Evolutionary conservation across 1,140 invertebrate genomes (phyloP), one percentile per base, ranked within the genome.

Genomic region (Cotesia chilonis): DNA sequence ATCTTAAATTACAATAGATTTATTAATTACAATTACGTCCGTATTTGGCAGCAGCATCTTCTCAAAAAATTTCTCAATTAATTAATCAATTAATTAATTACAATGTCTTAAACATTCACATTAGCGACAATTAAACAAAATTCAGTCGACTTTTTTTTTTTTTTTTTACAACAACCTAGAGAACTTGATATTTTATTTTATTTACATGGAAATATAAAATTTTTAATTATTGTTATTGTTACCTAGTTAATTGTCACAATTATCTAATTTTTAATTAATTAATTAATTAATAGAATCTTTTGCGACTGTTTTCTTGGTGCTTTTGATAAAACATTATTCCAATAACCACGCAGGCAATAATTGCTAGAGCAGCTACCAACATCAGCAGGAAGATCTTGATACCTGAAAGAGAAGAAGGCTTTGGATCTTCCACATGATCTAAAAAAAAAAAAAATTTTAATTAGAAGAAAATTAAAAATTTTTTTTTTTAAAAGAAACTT

Each of bases 251-350:
- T 12, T 14, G 28, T 55, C 5, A 12, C n/a, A n/a, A 55, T 55
- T n/a, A 6, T 12, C n/a, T 55, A 55, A 14, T 55, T 1, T 17
- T 60, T 60, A 20, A 35, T 60, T 60, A 7, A 10, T 60, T 60
- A 7, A 10, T 60, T 35, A 9, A 69, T 87, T 84, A 98, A 82
- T 98, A 98, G 79, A 98, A 94, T 78, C 96, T 90, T 87, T 98
- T 98, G 81, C 94, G 90, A 76, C 92, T 92, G 75, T 95, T 93
- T 81, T 96, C 94, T 82, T 95, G 93, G 72, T 94, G 92, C 83
- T 97, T 96, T 81, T 96, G 94, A 82, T 97, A 98, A 80, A 95
- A 92, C 88, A 97, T 94, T 69, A 96, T 94, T 51, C 92, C 95
- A 64, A 97, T 90, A 5, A 97, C 93, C 2, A 94, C 92, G 76